Base-by-base conservation (phyloP, 2,888 invertebrate species). In the Stenodema calcarata region DNA sequence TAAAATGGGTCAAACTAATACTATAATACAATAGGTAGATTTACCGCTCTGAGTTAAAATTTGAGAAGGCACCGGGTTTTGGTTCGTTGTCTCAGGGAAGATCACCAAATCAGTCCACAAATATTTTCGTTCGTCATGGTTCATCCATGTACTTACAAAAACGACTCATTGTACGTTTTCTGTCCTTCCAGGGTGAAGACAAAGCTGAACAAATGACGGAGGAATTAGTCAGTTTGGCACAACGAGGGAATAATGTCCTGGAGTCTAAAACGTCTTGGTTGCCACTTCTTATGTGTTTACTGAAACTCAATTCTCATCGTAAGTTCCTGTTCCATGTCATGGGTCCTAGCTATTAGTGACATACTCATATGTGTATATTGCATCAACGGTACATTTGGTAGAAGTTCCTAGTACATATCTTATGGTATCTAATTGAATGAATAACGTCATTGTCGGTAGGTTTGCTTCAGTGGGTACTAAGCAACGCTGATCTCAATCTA, bases 401-500 rank as follows among this genome's bases (percentile, higher is more conserved):
- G 73, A 18, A 78, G 35, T 4, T 35, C n/a, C n/a, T n/a, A n/a
- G n/a, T n/a, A n/a, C n/a, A n/a, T n/a, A n/a, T n/a, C n/a, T n/a
- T n/a, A n/a, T n/a, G n/a, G n/a, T n/a, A n/a, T n/a, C n/a, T n/a
- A n/a, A n/a, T 42, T 85, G 69, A 42, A 28, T 87, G 9, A 35
- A 35, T 35, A 7, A 86, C 87, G 7, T 35, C 35, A 2, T 2
- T 35, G 35, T 27, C 47, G 88, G 16, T 78, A 89, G 89, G 88
- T 73, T 87, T 89, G 50, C 86, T 90, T 69, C 89, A 89, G 88
- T 88, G 89, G 86, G 89, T 93, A 14, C 90, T 93, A 87, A 92
- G 92, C 89, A 92, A 92, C 91, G 92, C 92, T 69, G 92, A 93
- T 89, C 92, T 93, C 18, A 91, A 92, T 62, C 90, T 93, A 42